Percentiles rank a stretch among this genome's conserved stretches.
Conservation (phyloP, 2,888 invertebrate species). For the Pterostichus niger region DNA sequence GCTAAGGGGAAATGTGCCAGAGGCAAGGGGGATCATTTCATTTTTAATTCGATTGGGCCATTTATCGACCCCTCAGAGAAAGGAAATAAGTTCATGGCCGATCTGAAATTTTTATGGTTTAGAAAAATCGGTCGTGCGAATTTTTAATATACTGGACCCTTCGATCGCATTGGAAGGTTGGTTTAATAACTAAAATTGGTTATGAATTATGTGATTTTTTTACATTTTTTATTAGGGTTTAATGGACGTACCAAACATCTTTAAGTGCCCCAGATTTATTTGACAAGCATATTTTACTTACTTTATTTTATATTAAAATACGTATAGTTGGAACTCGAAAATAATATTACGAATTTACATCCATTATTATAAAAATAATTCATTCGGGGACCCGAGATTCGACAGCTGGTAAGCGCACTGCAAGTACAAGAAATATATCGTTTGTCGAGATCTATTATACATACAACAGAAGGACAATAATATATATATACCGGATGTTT, state of each 20-base stretch:
- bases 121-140: constrained; percentile 39
- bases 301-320: no score
- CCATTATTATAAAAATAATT: no score
- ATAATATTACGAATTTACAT: no score
- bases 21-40: not conserved
- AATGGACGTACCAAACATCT: constrained; percentile 17
- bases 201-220: constrained; percentile 36
- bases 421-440: no score
- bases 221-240: constrained; percentile 42
- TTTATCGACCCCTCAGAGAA: constrained; percentile 36
- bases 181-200: constrained; percentile 25
- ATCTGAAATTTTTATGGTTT: constrained; percentile 43
- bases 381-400: no score
- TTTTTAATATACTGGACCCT: constrained; percentile 38
- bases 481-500: no score
- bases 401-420: no score
- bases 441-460: no score
- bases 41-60: constrained; percentile 50
- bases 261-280: not conserved
- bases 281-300: no score
- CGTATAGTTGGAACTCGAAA: no score
- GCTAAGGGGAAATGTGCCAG: constrained; percentile 8
- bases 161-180: constrained; percentile 17
- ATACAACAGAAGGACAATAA: no score
- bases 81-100: constrained; percentile 45